Conservation (phyloP, 2,888 invertebrate genomes). For the Rhagonycha fulva region DNA sequence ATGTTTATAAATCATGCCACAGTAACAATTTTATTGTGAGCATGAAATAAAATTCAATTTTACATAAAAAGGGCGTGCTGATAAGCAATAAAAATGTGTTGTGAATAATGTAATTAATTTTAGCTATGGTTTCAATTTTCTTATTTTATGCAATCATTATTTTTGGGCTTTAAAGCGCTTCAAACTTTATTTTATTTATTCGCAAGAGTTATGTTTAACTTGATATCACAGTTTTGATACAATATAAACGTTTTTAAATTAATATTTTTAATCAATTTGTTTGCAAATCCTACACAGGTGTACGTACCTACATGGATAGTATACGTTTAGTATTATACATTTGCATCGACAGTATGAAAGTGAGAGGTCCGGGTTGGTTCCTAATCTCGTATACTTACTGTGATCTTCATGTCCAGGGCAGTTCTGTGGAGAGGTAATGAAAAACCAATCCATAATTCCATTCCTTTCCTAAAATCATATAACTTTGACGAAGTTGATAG, state of each 20-base stretch:
- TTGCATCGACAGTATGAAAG: too few species aligned
- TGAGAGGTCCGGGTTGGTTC: too few species aligned
- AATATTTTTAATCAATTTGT: too few species aligned
- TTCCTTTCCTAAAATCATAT: too few species aligned
- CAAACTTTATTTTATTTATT: neutral
- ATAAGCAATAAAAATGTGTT: neutral
- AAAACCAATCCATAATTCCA: neutral
- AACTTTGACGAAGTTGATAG: too few species aligned
- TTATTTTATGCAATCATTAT: neutral
- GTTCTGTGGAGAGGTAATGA: neutral
- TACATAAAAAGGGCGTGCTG: neutral
- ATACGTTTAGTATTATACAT: neutral
- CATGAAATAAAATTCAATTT: neutral
- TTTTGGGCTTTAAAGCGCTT: neutral
- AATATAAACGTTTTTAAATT: neutral
- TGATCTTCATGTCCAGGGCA: neutral
- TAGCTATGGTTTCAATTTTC: neutral
- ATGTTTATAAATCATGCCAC: neutral
- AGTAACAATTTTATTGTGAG: neutral
- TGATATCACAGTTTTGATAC: neutral
- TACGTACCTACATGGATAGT: neutral
- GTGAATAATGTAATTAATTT: neutral
- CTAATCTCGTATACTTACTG: neutral
- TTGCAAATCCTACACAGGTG: too few species aligned
- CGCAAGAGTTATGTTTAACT: neutral